Evolutionary conservation across 1,140 invertebrate genomes (phyloP).

Genomic region (Bombus haemorrhoidalis): DNA sequence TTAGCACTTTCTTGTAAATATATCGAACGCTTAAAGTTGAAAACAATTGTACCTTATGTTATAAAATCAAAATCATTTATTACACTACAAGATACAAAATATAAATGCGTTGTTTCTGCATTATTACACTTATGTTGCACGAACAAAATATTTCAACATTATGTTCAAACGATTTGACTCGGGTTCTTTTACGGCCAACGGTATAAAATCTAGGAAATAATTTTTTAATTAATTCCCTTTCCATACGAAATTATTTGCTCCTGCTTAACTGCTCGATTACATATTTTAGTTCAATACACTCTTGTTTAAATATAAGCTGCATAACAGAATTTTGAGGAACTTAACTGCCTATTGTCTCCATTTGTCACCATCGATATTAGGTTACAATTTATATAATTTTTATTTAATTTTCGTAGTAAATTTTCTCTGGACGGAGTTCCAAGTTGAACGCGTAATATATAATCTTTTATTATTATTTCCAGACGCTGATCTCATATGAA

Average conservation of each 20-base stretch:
- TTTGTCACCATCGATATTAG: no score
- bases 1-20: neutral
- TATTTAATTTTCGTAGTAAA: no score
- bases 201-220: neutral
- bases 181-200: no score
- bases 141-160: constrained; percentile 8
- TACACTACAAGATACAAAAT: constrained; percentile 12
- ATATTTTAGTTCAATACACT: neutral
- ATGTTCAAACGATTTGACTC: neutral
- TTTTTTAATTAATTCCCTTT: neutral
- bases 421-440: no score
- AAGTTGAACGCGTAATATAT: no score
- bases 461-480: no score
- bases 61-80: constrained; percentile 34
- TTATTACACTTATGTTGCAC: neutral
- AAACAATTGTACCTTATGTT: neutral
- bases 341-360: no score
- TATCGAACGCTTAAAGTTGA: neutral
- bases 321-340: neutral
- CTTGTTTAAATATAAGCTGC: neutral
- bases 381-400: no score
- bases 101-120: neutral
- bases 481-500: constrained; percentile 16
- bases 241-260: neutral
- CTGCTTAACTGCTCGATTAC: neutral